Evolutionary conservation across 2,888 invertebrate species (phyloP), one percentile per base, ranked within the genome.

Genomic region (Tiliacea citrago): DNA sequence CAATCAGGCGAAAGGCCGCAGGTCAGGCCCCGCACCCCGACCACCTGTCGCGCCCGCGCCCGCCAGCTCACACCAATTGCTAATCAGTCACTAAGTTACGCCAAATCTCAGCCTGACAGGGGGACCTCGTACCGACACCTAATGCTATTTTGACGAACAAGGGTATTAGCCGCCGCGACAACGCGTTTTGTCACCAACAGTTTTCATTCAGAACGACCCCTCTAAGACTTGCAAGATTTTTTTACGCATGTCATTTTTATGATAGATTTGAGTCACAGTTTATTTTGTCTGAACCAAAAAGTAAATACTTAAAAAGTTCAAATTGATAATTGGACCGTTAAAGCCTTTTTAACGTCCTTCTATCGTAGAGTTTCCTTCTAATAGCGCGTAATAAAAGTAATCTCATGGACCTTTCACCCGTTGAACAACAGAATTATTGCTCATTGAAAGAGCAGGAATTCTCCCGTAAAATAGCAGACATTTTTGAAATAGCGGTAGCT

Each of bases 51-150:
- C 95, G 91, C 91, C 92, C 95, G 96, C 95, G 91, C 92, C 92
- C 91, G 91, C 91, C 92, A 93, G 91, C 92, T 92, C 92, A 90
- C 92, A 94, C 91, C 94, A 94, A 94, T 94, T 94, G 95, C 96
- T 95, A 96, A 96, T 96, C 96, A 96, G 96, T 96, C 96, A 96
- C 95, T 95, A 95, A 95, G 94, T 94, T 94, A 92, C 93, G 92
- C 93, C 92, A 95, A 96, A 96, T 96, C 95, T 96, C 95, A 90
- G 93, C 90, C 86, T 92, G 94, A 93, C 93, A 93, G 91, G 91
- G 90, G 90, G 90, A 91, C 90, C 90, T 79, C 89, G 91, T 88
- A 81, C 88, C 86, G 91, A 90, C 88, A 81, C 87, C 86, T 94
- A 94, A 94, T 94, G 93, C 90, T 93, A 91, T 95, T 95, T 94